Percentiles rank a stretch among this genome's conserved stretches.
These are phyloP conservation scores for Merluccius polli DNA, from an alignment of 2,797 vertebrate species.

Conservation along the genomic window DNA sequence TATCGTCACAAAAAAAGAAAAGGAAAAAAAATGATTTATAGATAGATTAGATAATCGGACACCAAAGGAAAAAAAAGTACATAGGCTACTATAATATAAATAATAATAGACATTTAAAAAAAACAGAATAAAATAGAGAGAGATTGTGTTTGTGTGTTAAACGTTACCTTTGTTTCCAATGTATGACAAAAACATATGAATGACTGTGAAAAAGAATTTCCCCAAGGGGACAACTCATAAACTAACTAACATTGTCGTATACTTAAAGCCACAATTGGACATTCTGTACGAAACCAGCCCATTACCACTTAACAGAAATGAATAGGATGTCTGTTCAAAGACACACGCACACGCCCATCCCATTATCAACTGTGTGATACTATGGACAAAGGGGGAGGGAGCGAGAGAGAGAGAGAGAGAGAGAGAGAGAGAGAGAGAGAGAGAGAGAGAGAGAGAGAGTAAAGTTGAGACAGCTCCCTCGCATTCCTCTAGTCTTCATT, in stretches of 20 bases:
- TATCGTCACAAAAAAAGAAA: no score
- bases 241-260: no score
- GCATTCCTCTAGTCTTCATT: conserved; percentile 48
- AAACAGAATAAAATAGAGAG: no score
- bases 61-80: no score
- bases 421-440: conserved; percentile 2
- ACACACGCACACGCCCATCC: conserved; percentile 1
- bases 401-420: not conserved
- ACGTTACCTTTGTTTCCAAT: not conserved
- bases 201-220: no score
- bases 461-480: conserved; percentile 18
- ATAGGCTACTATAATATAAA: no score
- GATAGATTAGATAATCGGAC: no score
- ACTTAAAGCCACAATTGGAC: no score
- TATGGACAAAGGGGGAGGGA: conserved; percentile 4
- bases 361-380: not conserved
- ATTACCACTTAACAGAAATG: not conserved
- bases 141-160: not conserved
- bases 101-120: no score
- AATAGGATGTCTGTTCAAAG: not conserved
- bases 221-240: no score
- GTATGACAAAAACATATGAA: no score
- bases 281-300: not conserved
- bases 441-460: not conserved
- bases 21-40: no score